Conservation (phyloP, 2,888 invertebrate species). For the Gnatocerus cornutus region DNA sequence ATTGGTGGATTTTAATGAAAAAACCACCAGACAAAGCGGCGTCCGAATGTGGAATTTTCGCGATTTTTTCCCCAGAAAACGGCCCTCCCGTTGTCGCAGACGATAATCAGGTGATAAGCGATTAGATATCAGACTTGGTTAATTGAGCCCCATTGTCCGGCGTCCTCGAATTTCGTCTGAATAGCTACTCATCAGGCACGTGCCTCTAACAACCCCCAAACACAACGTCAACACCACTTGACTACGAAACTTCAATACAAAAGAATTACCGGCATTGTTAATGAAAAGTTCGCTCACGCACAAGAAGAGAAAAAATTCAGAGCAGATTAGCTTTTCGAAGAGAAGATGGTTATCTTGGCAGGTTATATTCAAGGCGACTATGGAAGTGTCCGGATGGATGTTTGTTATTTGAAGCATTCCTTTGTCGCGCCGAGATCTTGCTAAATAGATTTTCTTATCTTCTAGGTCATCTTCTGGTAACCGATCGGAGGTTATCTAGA, state of each 20-base stretch:
- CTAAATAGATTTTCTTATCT: constrained; percentile 48
- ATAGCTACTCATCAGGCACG: constrained; percentile 53
- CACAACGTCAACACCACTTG: constrained; percentile 46
- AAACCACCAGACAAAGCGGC: neutral
- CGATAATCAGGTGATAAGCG: constrained; percentile 53
- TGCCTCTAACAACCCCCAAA: constrained; percentile 51
- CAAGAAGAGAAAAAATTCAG: constrained; percentile 37
- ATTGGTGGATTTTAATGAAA: neutral
- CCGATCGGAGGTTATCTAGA: constrained; percentile 43
- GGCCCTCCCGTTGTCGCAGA: constrained; percentile 36
- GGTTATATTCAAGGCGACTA: constrained; percentile 46
- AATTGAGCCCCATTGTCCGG: constrained; percentile 51
- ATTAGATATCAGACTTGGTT: constrained; percentile 47
- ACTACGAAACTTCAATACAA: constrained; percentile 35
- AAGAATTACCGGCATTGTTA: constrained; percentile 39
- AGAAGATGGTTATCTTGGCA: constrained; percentile 49
- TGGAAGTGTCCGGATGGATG: constrained; percentile 50
- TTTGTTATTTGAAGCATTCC: constrained; percentile 50
- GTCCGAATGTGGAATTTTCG: neutral
- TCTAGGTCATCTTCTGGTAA: constrained; percentile 45
- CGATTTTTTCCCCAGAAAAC: neutral
- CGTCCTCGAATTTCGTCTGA: constrained; percentile 48
- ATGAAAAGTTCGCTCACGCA: constrained; percentile 35
- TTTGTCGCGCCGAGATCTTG: constrained; percentile 47
- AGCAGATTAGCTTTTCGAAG: constrained; percentile 48